Percentiles rank a stretch among this genome's conserved stretches.
These are phyloP conservation scores for Alligator sinensis DNA, from an alignment of 2,113 vertebrate species.

Conservation along the genomic window DNA sequence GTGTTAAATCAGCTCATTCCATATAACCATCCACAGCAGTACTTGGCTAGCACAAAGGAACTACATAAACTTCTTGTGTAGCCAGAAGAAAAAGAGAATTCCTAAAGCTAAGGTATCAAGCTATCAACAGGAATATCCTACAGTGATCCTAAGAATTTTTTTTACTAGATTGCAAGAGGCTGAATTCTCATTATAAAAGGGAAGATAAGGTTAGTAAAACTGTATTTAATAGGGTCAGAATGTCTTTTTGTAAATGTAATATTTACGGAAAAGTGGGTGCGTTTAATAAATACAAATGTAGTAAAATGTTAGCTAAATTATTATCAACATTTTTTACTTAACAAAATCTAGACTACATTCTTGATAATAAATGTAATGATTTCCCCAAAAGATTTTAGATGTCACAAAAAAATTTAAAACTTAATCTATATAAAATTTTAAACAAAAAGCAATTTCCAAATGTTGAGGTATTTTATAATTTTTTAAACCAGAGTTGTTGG, in stretches of 20 bases:
- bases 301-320: neutral
- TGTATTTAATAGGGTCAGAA: neutral
- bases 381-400: neutral
- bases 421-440: neutral
- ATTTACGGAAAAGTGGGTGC: neutral
- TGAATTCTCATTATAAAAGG: neutral
- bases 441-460: neutral
- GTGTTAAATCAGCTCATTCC: neutral
- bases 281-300: neutral
- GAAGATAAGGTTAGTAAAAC: neutral
- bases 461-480: neutral
- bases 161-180: neutral
- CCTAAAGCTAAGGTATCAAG: neutral
- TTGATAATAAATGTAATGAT: neutral
- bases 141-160: neutral
- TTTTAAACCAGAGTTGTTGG: neutral
- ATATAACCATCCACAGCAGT: neutral
- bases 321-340: neutral
- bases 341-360: neutral
- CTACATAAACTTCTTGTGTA: neutral
- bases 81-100: neutral
- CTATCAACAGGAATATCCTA: neutral
- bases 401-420: neutral
- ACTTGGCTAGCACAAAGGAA: neutral
- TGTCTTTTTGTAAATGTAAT: neutral